Evolutionary conservation across 2,113 vertebrate species (phyloP).

Genomic region (Morone saxatilis): DNA sequence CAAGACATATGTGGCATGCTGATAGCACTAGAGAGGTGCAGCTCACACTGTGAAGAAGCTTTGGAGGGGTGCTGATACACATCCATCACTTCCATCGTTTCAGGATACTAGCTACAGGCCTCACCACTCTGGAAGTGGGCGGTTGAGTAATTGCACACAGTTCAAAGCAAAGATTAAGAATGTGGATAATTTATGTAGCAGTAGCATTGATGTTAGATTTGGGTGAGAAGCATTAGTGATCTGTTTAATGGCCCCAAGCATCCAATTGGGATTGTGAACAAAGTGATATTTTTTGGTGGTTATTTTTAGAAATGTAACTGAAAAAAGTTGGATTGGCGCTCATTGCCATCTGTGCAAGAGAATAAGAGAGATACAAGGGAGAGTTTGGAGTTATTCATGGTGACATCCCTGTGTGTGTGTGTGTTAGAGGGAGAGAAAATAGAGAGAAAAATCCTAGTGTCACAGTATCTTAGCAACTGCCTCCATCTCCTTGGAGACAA

Average conservation of each 20-base stretch:
- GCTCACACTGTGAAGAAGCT: slow-evolving; percentile 71
- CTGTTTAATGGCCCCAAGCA: slow-evolving; percentile 32
- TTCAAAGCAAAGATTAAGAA: slow-evolving; percentile 61
- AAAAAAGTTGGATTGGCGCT: slow-evolving; percentile 59
- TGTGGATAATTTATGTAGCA: slow-evolving; percentile 46
- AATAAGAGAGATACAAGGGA: slow-evolving; percentile 68
- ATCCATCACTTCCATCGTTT: slow-evolving; percentile 68
- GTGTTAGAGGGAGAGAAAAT: slow-evolving; percentile 68
- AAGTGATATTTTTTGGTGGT: slow-evolving; percentile 51
- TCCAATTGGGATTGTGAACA: slow-evolving; percentile 54
- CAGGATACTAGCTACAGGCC: slow-evolving; percentile 42
- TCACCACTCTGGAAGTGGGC: slow-evolving; percentile 31
- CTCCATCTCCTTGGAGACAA: slow-evolving; percentile 88
- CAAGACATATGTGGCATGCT: slow-evolving; percentile 83
- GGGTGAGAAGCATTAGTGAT: slow-evolving; percentile 32
- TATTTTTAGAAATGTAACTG: slow-evolving; percentile 68
- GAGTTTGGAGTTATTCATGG: slow-evolving; percentile 79
- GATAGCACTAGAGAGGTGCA: slow-evolving; percentile 76
- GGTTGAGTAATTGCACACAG: slow-evolving; percentile 35
- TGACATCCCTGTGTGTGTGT: slow-evolving; percentile 62
- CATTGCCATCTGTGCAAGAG: slow-evolving; percentile 72
- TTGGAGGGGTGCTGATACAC: slow-evolving; percentile 65
- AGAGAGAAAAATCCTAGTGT: slow-evolving; percentile 84
- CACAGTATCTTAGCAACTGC: slow-evolving; percentile 89
- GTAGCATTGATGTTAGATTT: slow-evolving; percentile 25